phyloP scores from a whole-genome alignment of 2,888 invertebrate genomes.

The Hyppa rectilinea region DNA sequence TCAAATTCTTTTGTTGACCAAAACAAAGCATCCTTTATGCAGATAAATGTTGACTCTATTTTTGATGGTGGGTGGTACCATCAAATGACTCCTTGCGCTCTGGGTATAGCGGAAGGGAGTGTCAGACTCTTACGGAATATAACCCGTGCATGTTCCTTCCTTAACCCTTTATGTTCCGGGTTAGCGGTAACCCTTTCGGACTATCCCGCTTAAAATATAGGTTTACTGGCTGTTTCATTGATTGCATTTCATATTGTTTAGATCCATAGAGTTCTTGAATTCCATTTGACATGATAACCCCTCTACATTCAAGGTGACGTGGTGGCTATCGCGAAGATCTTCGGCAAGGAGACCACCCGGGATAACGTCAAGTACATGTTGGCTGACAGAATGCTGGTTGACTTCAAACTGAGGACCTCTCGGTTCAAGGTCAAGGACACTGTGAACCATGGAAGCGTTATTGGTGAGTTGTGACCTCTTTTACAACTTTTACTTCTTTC shows the following conservation, averaged over 20 bases:
- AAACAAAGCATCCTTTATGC: not conserved
- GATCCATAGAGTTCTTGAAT: not conserved
- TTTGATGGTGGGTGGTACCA: no score
- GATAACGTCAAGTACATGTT: constrained; percentile 92
- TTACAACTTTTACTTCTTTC: no score
- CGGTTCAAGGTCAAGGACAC: constrained; percentile 93
- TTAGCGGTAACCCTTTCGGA: no score
- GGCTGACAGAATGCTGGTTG: constrained; percentile 92
- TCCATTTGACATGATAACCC: not conserved
- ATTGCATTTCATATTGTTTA: no score
- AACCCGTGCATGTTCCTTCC: no score
- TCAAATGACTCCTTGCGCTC: no score
- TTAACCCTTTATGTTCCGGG: no score
- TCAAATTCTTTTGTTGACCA: not conserved
- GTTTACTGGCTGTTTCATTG: no score
- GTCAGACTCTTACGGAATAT: no score
- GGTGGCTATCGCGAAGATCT: constrained; percentile 93
- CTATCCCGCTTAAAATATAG: no score
- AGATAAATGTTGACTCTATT: no score
- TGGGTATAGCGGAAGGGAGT: no score
- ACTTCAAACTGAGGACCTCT: constrained; percentile 93
- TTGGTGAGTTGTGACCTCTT: constrained; percentile 91
- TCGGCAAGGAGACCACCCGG: constrained; percentile 92
- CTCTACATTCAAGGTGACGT: constrained; percentile 91
- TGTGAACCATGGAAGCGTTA: constrained; percentile 94